Percentiles rank a stretch among this genome's conserved stretches.
phyloP scores from a whole-genome alignment of 2,888 invertebrate species.

The Plagodis dolabraria region DNA sequence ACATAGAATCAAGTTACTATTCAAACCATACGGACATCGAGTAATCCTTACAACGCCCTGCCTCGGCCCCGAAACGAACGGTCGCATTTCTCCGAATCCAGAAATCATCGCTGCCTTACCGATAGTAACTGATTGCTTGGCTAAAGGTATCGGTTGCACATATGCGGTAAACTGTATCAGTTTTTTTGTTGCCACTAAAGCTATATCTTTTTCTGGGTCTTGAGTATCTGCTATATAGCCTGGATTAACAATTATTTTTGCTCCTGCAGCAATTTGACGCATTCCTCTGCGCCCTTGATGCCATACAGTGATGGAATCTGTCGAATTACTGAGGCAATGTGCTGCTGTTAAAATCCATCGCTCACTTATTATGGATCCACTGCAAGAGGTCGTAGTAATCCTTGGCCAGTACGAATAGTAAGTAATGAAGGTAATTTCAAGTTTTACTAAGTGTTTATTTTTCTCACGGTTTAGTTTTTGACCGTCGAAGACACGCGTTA shows the following conservation, averaged over 20 bases:
- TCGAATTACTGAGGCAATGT: conserved; percentile 39
- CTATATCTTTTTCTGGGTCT: conserved; percentile 36
- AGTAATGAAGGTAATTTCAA: conserved; percentile 12
- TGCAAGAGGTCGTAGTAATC: conserved; percentile 26
- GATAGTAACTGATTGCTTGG: conserved; percentile 3
- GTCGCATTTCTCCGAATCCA: conserved; percentile 41
- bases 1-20: conserved; percentile 35
- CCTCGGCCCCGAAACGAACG: conserved; percentile 21
- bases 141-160: conserved; percentile 34
- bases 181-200: conserved; percentile 37
- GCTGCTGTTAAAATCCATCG: conserved; percentile 45
- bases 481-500: neutral
- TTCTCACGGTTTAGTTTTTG: neutral
- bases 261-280: conserved; percentile 24
- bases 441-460: conserved; percentile 42
- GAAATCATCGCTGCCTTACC: conserved; percentile 35
- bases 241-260: conserved; percentile 3
- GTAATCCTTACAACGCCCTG: conserved; percentile 38
- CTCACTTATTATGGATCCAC: conserved; percentile 44
- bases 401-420: neutral
- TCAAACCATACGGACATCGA: conserved; percentile 21
- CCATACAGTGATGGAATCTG: conserved; percentile 10
- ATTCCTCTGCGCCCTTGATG: conserved; percentile 14
- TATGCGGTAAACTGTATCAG: conserved; percentile 32
- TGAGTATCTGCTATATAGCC: neutral